These are phyloP conservation scores for Shinisaurus crocodilurus DNA, from an alignment of 2,113 vertebrate genomes.

Conservation along the genomic window DNA sequence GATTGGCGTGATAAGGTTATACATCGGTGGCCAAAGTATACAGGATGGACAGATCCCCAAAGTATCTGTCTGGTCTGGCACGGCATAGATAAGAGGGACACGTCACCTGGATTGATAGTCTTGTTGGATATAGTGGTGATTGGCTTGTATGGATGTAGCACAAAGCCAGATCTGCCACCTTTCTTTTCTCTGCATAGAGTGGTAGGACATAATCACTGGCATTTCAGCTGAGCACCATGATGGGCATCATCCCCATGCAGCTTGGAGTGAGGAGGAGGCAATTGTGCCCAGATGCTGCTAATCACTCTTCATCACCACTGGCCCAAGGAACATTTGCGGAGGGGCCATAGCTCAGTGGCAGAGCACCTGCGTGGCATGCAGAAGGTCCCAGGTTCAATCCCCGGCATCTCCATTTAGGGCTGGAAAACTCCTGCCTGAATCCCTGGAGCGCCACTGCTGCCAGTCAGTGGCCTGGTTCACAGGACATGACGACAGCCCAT, in stretches of 20 bases:
- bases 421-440: no score
- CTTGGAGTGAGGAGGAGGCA: background rate
- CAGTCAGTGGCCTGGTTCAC: no score
- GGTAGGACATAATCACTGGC: background rate
- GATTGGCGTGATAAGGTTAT: background rate
- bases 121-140: background rate
- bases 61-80: background rate
- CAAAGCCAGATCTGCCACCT: background rate
- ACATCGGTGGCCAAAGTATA: slow-evolving; percentile 7
- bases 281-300: background rate
- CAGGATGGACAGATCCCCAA: background rate
- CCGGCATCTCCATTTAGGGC: no score
- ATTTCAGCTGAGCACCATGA: background rate
- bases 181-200: background rate
- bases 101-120: no score
- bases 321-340: background rate
- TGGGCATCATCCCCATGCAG: background rate
- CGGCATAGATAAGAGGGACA: background rate
- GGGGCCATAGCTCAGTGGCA: no score
- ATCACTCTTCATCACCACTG: background rate
- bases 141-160: background rate
- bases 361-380: no score
- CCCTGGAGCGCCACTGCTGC: no score
- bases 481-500: no score
- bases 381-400: no score